phyloP scores from a whole-genome alignment of 2,113 vertebrate genomes.

The Apus apus region DNA sequence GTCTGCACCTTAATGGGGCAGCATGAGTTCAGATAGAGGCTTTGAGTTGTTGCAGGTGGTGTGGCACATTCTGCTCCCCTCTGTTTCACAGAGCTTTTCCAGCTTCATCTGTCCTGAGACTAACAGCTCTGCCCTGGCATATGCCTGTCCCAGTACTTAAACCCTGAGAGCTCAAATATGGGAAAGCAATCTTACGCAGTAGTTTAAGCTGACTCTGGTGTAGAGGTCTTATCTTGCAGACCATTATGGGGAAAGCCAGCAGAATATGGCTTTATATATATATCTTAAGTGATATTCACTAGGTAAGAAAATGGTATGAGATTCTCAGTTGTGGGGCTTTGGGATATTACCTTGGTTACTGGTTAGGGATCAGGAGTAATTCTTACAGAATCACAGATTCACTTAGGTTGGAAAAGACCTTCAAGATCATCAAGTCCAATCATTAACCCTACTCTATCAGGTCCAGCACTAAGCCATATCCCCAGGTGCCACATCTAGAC shows the following conservation, averaged over 20 bases:
- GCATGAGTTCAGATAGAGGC: neutral
- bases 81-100: neutral
- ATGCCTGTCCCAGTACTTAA: neutral
- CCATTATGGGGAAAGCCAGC: accelerated
- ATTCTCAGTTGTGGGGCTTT: neutral
- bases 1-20: accelerated
- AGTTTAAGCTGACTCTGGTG: neutral
- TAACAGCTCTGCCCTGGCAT: neutral
- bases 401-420: too few relatives aligned
- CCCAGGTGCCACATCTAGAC: too few relatives aligned
- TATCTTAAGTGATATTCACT: neutral
- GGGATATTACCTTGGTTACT: neutral
- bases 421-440: too few relatives aligned
- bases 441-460: too few relatives aligned
- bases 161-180: neutral
- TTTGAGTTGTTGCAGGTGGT: neutral
- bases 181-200: neutral
- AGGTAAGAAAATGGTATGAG: neutral
- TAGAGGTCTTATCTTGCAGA: neutral
- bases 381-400: neutral
- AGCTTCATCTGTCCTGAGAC: neutral
- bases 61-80: neutral
- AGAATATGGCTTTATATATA: neutral
- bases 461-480: too few relatives aligned
- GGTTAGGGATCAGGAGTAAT: neutral